Percentiles rank a stretch among this genome's conserved stretches.
These are phyloP conservation scores for human (Homo sapiens) DNA, from an alignment of 2,113 vertebrate genomes.

Conservation along the genomic window DNA sequence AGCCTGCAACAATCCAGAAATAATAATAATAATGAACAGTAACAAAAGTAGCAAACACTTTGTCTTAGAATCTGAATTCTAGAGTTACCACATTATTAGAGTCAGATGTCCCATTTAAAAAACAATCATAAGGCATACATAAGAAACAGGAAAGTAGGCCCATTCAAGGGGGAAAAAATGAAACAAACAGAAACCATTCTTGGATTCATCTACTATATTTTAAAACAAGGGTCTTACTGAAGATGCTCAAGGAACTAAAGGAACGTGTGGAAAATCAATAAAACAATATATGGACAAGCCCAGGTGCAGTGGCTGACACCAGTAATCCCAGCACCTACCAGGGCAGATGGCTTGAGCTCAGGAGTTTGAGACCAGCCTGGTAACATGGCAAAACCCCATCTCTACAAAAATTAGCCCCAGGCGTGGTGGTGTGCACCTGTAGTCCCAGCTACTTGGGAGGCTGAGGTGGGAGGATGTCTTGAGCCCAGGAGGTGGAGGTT, in stretches of 20 bases:
- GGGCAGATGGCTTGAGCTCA: too few species aligned
- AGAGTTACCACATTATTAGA: background rate
- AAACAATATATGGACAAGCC: background rate
- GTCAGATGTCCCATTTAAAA: background rate
- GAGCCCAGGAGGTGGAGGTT: too few species aligned
- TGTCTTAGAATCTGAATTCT: background rate
- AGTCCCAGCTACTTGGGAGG: too few species aligned
- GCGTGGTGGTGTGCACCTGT: too few species aligned
- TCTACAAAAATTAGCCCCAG: too few species aligned
- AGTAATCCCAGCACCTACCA: too few species aligned
- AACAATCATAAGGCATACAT: background rate
- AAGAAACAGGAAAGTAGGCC: background rate
- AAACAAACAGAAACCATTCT: background rate
- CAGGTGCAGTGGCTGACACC: too few species aligned
- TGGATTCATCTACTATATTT: background rate
- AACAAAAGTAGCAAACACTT: background rate
- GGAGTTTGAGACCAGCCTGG: too few species aligned
- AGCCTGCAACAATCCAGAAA: background rate
- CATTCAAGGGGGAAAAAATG: background rate
- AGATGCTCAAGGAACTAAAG: background rate
- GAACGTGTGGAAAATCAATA: background rate
- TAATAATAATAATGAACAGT: background rate
- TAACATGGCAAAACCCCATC: too few species aligned
- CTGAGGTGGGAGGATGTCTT: too few species aligned
- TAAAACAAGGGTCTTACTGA: background rate